A percentile compares a stretch with the other conserved stretches of the same genome.
phyloP scores from a whole-genome alignment of 2,797 vertebrate genomes.

The Myotis findleyi region DNA sequence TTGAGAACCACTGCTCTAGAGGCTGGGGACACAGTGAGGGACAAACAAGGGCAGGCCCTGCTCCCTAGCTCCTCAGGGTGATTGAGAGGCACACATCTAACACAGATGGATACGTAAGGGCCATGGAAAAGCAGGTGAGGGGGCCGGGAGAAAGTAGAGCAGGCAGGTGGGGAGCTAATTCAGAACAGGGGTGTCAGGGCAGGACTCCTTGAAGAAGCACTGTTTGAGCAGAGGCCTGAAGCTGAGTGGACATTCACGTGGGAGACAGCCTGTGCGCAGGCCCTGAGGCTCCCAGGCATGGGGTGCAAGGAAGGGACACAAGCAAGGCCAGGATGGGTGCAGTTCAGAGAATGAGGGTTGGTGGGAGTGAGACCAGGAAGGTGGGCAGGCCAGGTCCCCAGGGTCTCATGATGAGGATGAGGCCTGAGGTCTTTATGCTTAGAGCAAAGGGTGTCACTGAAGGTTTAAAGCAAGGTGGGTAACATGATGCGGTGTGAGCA shows the following conservation, averaged over 20 bases:
- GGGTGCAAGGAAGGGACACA: neutral
- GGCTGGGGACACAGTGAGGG: neutral
- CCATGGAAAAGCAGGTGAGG: neutral
- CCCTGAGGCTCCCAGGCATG: neutral
- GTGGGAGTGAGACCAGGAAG: neutral
- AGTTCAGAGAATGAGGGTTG: neutral
- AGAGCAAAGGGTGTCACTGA: neutral
- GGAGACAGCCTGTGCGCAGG: neutral
- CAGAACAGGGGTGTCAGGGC: neutral
- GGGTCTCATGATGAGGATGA: neutral
- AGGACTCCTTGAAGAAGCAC: neutral
- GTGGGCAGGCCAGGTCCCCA: neutral
- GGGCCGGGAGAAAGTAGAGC: neutral
- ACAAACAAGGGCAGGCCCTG: neutral
- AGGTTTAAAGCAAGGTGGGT: neutral
- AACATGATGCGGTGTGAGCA: accelerated
- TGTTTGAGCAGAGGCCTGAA: neutral
- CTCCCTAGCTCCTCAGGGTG: neutral
- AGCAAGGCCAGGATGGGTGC: neutral
- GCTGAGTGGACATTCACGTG: neutral
- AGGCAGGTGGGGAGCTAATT: neutral
- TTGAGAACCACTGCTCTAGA: neutral
- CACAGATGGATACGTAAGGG: neutral
- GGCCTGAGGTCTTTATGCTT: neutral
- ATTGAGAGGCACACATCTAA: too few relatives aligned